Percentiles rank a stretch among this genome's conserved stretches.
Conservation (phyloP, 2,797 vertebrate genomes). For the Acrossocheilus fasciatus region DNA sequence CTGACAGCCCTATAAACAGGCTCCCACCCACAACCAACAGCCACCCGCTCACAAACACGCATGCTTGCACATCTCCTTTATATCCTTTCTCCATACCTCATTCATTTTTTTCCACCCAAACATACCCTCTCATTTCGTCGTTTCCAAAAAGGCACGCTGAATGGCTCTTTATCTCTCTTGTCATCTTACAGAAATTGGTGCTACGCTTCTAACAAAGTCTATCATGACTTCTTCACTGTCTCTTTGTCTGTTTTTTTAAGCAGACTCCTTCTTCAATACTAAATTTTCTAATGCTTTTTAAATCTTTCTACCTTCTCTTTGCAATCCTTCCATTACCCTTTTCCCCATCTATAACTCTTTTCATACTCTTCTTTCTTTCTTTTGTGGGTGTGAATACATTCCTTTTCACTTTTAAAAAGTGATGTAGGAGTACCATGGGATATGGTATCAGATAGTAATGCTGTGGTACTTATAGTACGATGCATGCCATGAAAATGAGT, state of each 20-base stretch:
- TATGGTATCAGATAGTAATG: neutral
- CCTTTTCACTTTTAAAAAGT: neutral
- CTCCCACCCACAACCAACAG: constrained; percentile 30
- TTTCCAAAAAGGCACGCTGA: constrained; percentile 32
- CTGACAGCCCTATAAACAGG: constrained; percentile 37
- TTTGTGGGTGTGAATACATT: neutral
- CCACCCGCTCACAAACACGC: constrained; percentile 1
- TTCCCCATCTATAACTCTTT: neutral
- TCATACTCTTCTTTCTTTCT: neutral
- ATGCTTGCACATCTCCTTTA: constrained; percentile 4
- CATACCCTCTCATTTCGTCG: neutral
- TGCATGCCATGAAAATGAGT: neutral
- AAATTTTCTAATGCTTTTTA: constrained; percentile 9
- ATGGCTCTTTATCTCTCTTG: constrained; percentile 37
- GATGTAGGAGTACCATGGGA: neutral
- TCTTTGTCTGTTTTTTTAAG: constrained; percentile 17
- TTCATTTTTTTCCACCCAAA: constrained; percentile 13
- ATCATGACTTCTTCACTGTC: constrained; percentile 58
- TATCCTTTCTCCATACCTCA: constrained; percentile 25
- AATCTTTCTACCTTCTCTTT: neutral
- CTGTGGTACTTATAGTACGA: neutral
- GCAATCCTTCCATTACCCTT: neutral
- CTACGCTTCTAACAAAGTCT: constrained; percentile 43
- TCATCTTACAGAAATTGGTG: constrained; percentile 61
- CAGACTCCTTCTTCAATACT: constrained; percentile 30